phyloP scores from a whole-genome alignment of 1,140 invertebrate genomes.

The Oncopodura yosiiana region DNA sequence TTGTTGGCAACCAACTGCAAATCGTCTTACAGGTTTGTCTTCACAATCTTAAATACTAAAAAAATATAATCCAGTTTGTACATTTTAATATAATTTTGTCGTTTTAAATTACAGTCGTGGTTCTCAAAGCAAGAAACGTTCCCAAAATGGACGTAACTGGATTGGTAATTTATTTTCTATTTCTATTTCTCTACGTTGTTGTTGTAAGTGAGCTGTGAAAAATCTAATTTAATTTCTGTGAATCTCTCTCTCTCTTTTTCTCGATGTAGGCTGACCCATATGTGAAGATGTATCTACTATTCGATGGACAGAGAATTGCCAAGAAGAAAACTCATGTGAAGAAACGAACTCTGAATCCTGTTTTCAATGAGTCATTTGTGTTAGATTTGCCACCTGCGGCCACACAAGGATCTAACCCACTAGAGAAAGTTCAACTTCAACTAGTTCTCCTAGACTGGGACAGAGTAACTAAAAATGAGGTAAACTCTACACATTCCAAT shows the following conservation, averaged over 20 bases:
- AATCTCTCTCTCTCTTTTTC: conserved; percentile 6
- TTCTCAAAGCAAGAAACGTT: conserved; percentile 83
- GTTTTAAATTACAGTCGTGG: conserved; percentile 70
- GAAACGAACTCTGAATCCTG: conserved; percentile 91
- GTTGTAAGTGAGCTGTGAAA: neutral
- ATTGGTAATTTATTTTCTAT: conserved; percentile 53
- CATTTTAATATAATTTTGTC: neutral
- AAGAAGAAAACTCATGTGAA: conserved; percentile 99
- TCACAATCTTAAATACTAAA: neutral
- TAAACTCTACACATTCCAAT: conserved; percentile 38
- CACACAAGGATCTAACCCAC: conserved; percentile 51
- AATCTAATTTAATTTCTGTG: conserved; percentile 6
- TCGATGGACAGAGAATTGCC: conserved; percentile 91
- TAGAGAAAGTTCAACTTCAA: conserved; percentile 83
- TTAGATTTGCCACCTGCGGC: conserved; percentile 65
- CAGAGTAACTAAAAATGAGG: conserved; percentile 94
- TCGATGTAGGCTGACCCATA: conserved; percentile 62
- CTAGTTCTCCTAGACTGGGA: conserved; percentile 94
- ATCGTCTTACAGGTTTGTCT: no score
- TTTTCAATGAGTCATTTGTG: conserved; percentile 93
- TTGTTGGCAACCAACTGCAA: conserved; percentile 86
- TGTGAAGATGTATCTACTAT: conserved; percentile 94
- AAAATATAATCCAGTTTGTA: neutral
- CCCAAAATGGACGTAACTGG: conserved; percentile 94
- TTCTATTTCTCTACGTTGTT: neutral